Conservation (phyloP, 2,797 vertebrate genomes). For the Muscicapa comitata region DNA sequence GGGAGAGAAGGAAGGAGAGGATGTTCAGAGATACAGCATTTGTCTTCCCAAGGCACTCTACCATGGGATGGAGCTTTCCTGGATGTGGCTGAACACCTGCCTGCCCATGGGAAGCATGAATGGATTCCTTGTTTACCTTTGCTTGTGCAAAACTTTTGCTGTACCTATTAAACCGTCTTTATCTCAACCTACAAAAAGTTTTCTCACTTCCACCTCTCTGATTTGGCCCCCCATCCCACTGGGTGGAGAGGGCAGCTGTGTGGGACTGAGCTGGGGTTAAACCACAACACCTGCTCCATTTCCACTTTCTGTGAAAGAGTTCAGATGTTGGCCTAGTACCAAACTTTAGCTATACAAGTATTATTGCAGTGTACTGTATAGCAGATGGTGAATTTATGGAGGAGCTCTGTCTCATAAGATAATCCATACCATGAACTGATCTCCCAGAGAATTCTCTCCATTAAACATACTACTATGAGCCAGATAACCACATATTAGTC, state of each 20-base stretch:
- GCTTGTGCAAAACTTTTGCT: background rate
- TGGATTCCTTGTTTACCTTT: background rate
- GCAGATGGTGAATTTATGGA: background rate
- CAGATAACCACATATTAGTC: background rate
- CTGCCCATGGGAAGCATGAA: background rate
- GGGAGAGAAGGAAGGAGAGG: background rate
- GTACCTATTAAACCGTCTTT: background rate
- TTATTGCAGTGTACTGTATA: background rate
- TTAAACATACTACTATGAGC: background rate
- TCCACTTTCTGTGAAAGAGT: background rate
- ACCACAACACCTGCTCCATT: background rate
- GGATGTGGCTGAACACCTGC: background rate
- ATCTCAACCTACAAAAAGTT: background rate
- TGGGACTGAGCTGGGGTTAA: background rate
- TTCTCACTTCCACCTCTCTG: background rate
- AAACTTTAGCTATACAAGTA: background rate
- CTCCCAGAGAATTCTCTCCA: background rate
- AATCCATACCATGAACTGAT: background rate
- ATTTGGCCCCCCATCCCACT: background rate
- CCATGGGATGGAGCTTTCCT: background rate
- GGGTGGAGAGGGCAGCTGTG: rapidly evolving
- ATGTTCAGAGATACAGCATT: background rate
- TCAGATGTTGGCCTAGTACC: background rate
- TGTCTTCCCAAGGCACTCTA: background rate
- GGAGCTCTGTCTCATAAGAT: background rate